Conservation (phyloP, 2,888 invertebrate species). For the Dendrolimus pini region DNA sequence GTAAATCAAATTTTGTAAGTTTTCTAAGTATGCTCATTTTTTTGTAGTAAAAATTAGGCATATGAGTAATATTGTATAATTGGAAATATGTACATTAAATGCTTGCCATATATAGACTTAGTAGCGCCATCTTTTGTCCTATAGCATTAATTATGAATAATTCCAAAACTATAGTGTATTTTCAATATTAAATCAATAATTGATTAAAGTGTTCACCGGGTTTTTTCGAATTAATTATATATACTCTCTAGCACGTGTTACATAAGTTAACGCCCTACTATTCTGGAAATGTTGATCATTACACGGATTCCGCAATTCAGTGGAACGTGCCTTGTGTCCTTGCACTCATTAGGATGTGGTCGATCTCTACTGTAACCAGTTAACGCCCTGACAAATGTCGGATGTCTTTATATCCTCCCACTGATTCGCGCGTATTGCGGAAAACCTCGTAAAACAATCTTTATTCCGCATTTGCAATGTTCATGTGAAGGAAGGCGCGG, state of each 20-base stretch:
- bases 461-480: slow-evolving; percentile 27
- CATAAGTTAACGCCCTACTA: not conserved
- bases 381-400: slow-evolving; percentile 35
- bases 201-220: too few species aligned
- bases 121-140: slow-evolving; percentile 25
- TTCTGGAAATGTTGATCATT: not conserved
- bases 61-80: too few species aligned
- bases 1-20: too few species aligned
- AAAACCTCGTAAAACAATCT: slow-evolving; percentile 44
- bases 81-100: too few species aligned
- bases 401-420: slow-evolving; percentile 55
- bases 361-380: slow-evolving; percentile 45
- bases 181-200: too few species aligned
- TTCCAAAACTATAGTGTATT: too few species aligned
- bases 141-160: slow-evolving; percentile 13
- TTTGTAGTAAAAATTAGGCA: too few species aligned
- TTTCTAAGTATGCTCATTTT: too few species aligned
- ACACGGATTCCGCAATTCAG: not conserved
- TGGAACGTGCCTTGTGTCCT: slow-evolving; percentile 35
- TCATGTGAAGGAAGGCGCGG: slow-evolving; percentile 26
- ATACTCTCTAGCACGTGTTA: too few species aligned
- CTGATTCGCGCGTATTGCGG: slow-evolving; percentile 47
- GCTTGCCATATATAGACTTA: not conserved
- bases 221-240: too few species aligned
- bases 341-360: slow-evolving; percentile 58